Percentiles rank a stretch among this genome's conserved stretches.
phyloP scores from a whole-genome alignment of 2,797 vertebrate species.

The Morus bassanus region DNA sequence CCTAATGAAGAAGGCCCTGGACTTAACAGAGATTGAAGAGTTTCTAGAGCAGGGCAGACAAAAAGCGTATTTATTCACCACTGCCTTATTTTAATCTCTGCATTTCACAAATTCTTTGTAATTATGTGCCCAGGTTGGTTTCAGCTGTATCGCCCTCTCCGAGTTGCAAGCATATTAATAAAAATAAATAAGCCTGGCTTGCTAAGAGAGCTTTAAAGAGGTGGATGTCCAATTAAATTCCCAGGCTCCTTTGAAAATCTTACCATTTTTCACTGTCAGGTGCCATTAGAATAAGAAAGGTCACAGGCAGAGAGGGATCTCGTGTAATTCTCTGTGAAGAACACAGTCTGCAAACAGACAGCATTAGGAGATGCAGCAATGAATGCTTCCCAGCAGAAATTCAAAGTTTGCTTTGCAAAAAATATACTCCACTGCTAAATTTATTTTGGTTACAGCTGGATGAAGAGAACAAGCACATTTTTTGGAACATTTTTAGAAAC shows the following conservation, averaged over 20 bases:
- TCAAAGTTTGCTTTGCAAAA: background rate
- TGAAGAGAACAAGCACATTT: background rate
- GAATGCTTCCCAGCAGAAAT: background rate
- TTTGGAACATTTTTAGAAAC: accelerated
- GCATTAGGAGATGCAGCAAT: accelerated
- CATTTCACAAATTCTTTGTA: background rate
- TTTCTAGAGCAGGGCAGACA: background rate
- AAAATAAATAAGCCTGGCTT: conserved; percentile 33
- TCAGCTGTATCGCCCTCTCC: background rate
- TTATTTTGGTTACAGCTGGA: background rate
- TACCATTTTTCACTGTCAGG: conserved; percentile 51
- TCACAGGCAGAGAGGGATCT: conserved; percentile 4
- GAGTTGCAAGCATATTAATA: background rate
- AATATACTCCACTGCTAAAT: background rate
- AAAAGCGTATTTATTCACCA: background rate
- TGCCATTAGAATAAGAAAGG: conserved; percentile 54
- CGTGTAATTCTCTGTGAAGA: background rate
- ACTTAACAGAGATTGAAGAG: background rate
- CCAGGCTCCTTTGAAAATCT: conserved; percentile 15
- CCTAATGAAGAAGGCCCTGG: conserved; percentile 8
- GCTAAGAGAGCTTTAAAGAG: conserved; percentile 29
- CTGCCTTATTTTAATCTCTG: background rate
- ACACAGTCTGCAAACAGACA: background rate
- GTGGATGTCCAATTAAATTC: conserved; percentile 43
- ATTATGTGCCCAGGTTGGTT: background rate